Base-by-base conservation (phyloP, 1,140 invertebrate species). In the Telenomus remus region DNA sequence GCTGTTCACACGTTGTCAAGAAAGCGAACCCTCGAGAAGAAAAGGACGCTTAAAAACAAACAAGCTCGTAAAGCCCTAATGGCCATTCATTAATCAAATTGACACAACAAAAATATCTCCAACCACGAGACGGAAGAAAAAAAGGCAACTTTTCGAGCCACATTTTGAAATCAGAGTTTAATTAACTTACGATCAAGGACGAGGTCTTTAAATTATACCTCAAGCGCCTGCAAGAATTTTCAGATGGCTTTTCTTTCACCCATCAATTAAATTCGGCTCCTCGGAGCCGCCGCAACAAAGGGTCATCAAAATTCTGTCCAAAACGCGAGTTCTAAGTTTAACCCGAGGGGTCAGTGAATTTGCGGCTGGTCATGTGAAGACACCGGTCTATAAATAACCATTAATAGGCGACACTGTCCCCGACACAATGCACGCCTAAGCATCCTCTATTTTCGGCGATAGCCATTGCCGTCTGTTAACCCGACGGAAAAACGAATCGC, bases 401-500 rank as follows among this genome's bases (percentile, higher is more conserved):
- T 79, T 80, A 82, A 84, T 82, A 84, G 68, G 54, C 59, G 55
- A 79, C 56, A 63, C 51, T 63, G 56, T 73, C 76, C 71, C 69
- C 70, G 43, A 78, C 59, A 77, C 81, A 85, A 83, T 85, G 78
- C 82, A 75, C 72, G 70, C 59, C 78, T 66, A 76, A 76, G 76
- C 76, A 82, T 83, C 82, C 84, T n/a, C n/a, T 86, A 86, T 85
- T 86, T 86, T 85, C 81, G 76, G 84, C 81, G 82, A 85, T 85
- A 85, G 65, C 57, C 79, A 81, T 83, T 81, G 82, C 78, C 66
- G 49, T 73, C 55, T 57, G 74, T 69, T 84, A 81, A 69, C 74
- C 80, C 73, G 78, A 82, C 76, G 79, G 55, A 27, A 73, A 65
- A 46, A 68, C 68, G 66, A 80, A 81, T 82, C 78, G 80, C 56